These are phyloP conservation scores for Anaspis maculata DNA, from an alignment of 2,888 invertebrate genomes.

Conservation along the genomic window DNA sequence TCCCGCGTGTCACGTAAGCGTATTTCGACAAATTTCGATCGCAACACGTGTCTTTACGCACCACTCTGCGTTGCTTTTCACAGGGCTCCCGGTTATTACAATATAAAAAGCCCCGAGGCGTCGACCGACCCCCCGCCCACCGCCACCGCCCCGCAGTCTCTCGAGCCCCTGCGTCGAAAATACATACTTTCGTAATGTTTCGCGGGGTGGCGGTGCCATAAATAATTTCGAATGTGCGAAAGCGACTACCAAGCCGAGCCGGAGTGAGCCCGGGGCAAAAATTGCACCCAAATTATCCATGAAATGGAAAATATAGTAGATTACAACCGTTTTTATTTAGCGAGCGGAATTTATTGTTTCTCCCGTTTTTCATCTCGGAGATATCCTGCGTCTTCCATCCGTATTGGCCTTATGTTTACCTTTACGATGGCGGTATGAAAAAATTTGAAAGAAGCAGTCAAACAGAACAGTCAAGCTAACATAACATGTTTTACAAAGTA, in stretches of 20 bases:
- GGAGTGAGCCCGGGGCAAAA: conserved; percentile 22
- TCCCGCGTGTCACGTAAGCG: no score
- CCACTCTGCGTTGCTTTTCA: conserved; percentile 34
- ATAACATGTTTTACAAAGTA: no score
- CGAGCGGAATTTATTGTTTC: conserved; percentile 28
- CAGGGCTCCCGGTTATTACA: conserved; percentile 35
- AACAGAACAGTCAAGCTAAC: no score
- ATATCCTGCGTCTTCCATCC: no score
- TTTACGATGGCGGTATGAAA: no score
- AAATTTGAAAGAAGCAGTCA: no score
- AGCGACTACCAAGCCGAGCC: conserved; percentile 24
- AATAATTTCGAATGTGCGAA: conserved; percentile 35
- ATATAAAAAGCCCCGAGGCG: no score
- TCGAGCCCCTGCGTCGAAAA: conserved; percentile 22
- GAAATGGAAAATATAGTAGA: conserved; percentile 30
- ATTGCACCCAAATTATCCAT: conserved; percentile 30
- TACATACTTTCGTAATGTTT: conserved; percentile 32
- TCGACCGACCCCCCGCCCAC: conserved; percentile 20
- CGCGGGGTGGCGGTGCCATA: conserved; percentile 29
- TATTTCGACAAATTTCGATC: conserved; percentile 30
- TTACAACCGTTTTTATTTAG: conserved; percentile 30
- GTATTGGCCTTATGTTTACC: no score
- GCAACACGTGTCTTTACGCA: conserved; percentile 34
- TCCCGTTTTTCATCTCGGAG: conserved; percentile 26
- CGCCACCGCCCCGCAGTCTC: conserved; percentile 18